phyloP scores from a whole-genome alignment of 1,140 invertebrate species.

The roundworm (Caenorhabditis elegans) region DNA sequence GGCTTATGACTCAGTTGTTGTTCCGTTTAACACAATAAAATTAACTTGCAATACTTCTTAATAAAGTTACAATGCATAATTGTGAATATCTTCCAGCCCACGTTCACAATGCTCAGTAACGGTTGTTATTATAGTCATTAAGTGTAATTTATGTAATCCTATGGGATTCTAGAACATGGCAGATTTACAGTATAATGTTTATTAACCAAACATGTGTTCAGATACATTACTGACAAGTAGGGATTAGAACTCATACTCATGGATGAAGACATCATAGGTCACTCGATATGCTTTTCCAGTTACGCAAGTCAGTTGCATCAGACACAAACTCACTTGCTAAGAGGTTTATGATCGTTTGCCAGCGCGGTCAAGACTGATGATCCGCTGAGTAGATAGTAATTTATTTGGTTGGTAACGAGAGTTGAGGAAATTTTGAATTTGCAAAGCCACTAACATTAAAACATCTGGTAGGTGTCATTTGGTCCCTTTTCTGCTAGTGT shows the following conservation, averaged over 20 bases:
- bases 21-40: too few species aligned
- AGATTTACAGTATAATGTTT: too few species aligned
- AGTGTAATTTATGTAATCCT: not conserved
- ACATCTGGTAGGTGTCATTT: constrained; percentile 23
- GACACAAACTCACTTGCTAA: not conserved
- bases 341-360: constrained; percentile 11
- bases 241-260: too few species aligned
- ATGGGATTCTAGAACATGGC: not conserved
- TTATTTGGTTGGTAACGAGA: too few species aligned
- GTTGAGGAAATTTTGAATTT: too few species aligned
- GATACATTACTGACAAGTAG: too few species aligned
- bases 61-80: too few species aligned
- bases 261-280: not conserved
- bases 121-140: not conserved
- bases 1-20: too few species aligned
- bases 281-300: not conserved
- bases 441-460: not conserved
- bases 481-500: not conserved
- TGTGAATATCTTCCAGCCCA: too few species aligned
- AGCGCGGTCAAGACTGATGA: not conserved
- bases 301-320: constrained; percentile 18
- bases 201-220: too few species aligned
- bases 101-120: too few species aligned
- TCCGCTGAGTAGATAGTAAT: not conserved
- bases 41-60: too few species aligned